These are phyloP conservation scores for Euzophera pinguis DNA, from an alignment of 2,888 invertebrate species.

Conservation along the genomic window DNA sequence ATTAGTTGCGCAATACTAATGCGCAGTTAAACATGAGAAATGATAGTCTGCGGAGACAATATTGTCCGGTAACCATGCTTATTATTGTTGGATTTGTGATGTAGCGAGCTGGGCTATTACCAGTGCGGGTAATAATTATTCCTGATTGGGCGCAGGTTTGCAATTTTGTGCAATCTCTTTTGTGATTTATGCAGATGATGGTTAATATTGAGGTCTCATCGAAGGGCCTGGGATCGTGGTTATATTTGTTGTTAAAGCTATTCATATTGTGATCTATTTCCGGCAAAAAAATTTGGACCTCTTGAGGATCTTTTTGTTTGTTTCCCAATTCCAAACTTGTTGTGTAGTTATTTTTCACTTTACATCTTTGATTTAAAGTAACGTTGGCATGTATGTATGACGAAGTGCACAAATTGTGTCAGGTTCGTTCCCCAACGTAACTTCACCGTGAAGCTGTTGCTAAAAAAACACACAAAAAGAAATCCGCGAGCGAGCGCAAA, in stretches of 20 bases:
- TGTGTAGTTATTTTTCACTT: too few species aligned
- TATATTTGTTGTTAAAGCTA: background rate
- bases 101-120: background rate
- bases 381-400: too few species aligned
- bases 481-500: too few species aligned
- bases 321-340: too few species aligned
- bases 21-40: slow-evolving; percentile 38
- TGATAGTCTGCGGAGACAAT: slow-evolving; percentile 39
- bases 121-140: slow-evolving; percentile 6
- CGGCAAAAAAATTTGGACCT: too few species aligned
- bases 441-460: too few species aligned
- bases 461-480: too few species aligned
- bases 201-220: slow-evolving; percentile 6
- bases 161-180: slow-evolving; percentile 13
- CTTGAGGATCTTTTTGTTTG: too few species aligned
- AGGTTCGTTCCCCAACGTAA: too few species aligned
- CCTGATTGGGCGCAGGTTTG: slow-evolving; percentile 6
- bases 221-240: background rate
- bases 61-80: slow-evolving; percentile 18
- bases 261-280: too few species aligned
- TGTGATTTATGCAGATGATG: slow-evolving; percentile 13
- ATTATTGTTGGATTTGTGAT: slow-evolving; percentile 17
- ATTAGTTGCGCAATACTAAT: slow-evolving; percentile 54
- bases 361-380: too few species aligned
- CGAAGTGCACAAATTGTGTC: too few species aligned